These are phyloP conservation scores for Melinaea menophilus DNA, from an alignment of 2,888 invertebrate species.

Conservation along the genomic window DNA sequence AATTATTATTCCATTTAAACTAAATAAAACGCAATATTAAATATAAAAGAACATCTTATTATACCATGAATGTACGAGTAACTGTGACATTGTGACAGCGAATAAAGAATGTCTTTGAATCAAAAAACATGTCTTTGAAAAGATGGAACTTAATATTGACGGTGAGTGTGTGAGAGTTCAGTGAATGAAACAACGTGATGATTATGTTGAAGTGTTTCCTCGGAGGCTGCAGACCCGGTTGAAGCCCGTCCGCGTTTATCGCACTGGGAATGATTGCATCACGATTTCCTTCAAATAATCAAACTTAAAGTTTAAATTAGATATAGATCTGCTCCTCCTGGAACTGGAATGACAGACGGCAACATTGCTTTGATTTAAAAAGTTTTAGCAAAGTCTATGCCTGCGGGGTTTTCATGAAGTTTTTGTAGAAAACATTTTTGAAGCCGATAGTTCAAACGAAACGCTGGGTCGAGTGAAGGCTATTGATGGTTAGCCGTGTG, in stretches of 20 bases:
- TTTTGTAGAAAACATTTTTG: constrained; percentile 60
- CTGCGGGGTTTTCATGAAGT: constrained; percentile 52
- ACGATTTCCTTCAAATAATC: constrained; percentile 35
- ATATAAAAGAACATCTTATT: background rate
- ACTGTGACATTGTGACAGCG: constrained; percentile 12
- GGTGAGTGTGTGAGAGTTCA: constrained; percentile 22
- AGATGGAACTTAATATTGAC: constrained; percentile 16
- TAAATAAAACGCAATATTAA: too few species aligned
- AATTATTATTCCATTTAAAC: too few species aligned
- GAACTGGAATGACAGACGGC: constrained; percentile 16
- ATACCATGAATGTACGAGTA: background rate
- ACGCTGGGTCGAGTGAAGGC: constrained; percentile 58
- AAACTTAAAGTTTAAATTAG: constrained; percentile 18
- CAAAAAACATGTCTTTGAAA: constrained; percentile 24
- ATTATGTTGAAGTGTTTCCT: constrained; percentile 33
- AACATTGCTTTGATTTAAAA: constrained; percentile 32
- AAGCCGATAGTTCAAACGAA: constrained; percentile 51
- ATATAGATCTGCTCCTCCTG: constrained; percentile 19
- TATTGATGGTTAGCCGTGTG: too few species aligned
- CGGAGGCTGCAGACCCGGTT: constrained; percentile 27
- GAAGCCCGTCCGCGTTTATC: constrained; percentile 35
- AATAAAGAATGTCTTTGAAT: constrained; percentile 19
- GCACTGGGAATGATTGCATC: constrained; percentile 36
- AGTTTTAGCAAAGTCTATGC: constrained; percentile 22
- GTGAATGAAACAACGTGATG: constrained; percentile 32